phyloP scores from a whole-genome alignment of 2,888 invertebrate genomes.

The Trichogramma evanescens region DNA sequence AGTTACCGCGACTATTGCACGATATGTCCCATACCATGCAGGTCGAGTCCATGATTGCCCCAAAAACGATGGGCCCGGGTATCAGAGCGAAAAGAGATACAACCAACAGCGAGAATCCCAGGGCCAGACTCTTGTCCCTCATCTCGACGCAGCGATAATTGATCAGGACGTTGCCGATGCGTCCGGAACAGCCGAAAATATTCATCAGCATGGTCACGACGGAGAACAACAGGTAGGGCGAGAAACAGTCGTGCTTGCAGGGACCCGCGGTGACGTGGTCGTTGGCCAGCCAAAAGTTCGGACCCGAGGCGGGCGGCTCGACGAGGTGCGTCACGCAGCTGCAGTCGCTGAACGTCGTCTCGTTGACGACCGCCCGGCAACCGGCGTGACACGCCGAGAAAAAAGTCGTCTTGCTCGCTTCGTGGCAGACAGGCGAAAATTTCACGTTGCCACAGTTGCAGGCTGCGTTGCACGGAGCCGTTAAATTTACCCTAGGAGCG shows the following conservation, averaged over 20 bases:
- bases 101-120: constrained; percentile 57
- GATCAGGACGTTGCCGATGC: constrained; percentile 60
- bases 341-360: constrained; percentile 37
- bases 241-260: constrained; percentile 37
- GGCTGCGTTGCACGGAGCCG: constrained; percentile 52
- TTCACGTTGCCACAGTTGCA: constrained; percentile 56
- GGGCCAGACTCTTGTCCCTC: constrained; percentile 59
- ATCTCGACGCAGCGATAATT: constrained; percentile 58
- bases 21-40: constrained; percentile 62
- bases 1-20: constrained; percentile 58
- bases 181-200: constrained; percentile 57
- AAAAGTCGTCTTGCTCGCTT: constrained; percentile 52
- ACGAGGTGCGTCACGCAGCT: constrained; percentile 25
- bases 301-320: background rate
- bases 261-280: constrained; percentile 39
- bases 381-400: constrained; percentile 72
- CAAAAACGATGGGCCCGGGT: constrained; percentile 63
- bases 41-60: constrained; percentile 59
- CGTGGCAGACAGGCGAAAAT: constrained; percentile 61
- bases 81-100: constrained; percentile 59
- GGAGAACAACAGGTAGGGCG: constrained; percentile 48
- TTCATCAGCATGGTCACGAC: constrained; percentile 52
- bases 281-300: background rate
- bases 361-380: constrained; percentile 47
- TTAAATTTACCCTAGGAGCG: constrained; percentile 49